Evolutionary conservation across 2,888 invertebrate genomes (phyloP).

Genomic region (Melanostoma mellinum): DNA sequence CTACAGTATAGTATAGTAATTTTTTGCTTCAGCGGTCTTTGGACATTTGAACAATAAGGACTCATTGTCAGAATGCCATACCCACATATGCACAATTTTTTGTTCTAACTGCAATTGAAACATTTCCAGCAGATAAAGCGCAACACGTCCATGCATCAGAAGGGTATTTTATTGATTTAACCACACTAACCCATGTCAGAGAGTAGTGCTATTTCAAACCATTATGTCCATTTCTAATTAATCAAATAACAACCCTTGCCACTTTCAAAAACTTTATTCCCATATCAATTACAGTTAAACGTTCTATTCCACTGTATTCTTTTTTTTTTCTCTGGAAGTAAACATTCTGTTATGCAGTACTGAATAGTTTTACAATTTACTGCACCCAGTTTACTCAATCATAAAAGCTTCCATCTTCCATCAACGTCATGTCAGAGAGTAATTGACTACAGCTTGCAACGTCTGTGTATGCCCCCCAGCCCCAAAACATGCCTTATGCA

Average conservation of each 20-base stretch:
- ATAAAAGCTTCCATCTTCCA: slow-evolving; percentile 59
- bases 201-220: background rate
- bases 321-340: slow-evolving; percentile 23
- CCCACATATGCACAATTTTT: too few species aligned
- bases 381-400: slow-evolving; percentile 54
- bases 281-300: slow-evolving; percentile 24
- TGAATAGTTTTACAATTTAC: slow-evolving; percentile 61
- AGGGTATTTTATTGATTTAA: too few species aligned
- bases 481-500: background rate
- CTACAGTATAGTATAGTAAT: too few species aligned
- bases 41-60: too few species aligned
- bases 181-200: too few species aligned
- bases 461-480: slow-evolving; percentile 25
- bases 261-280: slow-evolving; percentile 7
- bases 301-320: slow-evolving; percentile 23
- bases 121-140: too few species aligned
- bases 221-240: background rate
- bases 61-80: too few species aligned
- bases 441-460: slow-evolving; percentile 60
- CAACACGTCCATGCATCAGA: too few species aligned
- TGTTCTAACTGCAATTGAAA: too few species aligned
- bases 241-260: background rate
- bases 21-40: too few species aligned
- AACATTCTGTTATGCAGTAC: slow-evolving; percentile 15
- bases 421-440: slow-evolving; percentile 60